phyloP scores from a whole-genome alignment of 2,888 invertebrate genomes.

The Antitype chi region DNA sequence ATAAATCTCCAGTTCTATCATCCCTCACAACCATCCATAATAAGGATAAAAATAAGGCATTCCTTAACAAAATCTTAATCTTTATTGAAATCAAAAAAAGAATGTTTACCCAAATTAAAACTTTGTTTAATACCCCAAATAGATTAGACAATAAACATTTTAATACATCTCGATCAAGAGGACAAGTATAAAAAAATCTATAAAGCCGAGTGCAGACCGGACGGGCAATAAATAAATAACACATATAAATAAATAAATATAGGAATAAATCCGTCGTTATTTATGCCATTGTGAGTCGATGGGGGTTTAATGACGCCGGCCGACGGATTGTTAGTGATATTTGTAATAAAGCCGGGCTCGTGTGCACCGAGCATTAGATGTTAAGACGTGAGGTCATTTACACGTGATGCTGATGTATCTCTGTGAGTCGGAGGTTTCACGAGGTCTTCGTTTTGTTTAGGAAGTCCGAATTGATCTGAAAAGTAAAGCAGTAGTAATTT shows the following conservation, averaged over 20 bases:
- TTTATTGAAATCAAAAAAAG: conserved; percentile 63
- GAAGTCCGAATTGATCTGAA: not conserved
- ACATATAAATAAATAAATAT: conserved; percentile 82
- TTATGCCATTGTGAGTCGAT: conserved; percentile 80
- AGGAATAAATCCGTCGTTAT: conserved; percentile 81
- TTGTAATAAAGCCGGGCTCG: conserved; percentile 70
- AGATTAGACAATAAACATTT: conserved; percentile 67
- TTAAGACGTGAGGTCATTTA: conserved; percentile 57
- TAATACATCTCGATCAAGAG: conserved; percentile 59
- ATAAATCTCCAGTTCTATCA: not conserved
- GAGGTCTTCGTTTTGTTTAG: not conserved
- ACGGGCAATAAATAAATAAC: conserved; percentile 76
- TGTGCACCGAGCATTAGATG: conserved; percentile 60
- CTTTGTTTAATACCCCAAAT: conserved; percentile 62
- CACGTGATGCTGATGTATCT: conserved; percentile 35
- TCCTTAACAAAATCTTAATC: conserved; percentile 31
- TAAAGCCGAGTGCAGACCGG: conserved; percentile 70
- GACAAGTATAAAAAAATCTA: conserved; percentile 64
- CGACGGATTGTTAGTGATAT: conserved; percentile 78
- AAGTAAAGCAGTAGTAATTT: too few relatives aligned
- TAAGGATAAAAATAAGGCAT: conserved; percentile 1
- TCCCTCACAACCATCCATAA: not conserved
- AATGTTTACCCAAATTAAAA: conserved; percentile 69
- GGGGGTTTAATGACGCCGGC: conserved; percentile 81
- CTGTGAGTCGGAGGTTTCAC: not conserved